Conservation (phyloP, 2,113 vertebrate species). For the Coregonus clupeaformis region DNA sequence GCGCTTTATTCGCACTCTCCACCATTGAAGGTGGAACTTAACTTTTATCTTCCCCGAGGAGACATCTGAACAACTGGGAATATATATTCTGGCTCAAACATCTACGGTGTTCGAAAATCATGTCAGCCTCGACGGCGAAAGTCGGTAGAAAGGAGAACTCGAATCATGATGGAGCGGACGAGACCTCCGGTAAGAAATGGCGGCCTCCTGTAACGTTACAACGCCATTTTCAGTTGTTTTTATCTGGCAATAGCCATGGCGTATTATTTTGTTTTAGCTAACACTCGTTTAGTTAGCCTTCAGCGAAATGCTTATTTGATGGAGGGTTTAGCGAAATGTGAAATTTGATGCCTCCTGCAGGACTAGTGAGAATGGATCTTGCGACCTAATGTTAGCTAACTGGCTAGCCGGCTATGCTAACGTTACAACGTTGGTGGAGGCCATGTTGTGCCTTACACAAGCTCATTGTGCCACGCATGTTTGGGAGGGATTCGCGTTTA, state of each 20-base stretch:
- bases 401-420: background rate
- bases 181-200: constrained; percentile 91
- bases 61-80: constrained; percentile 22
- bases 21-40: constrained; percentile 29
- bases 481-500: background rate
- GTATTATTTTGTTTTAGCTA: background rate
- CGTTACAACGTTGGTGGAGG: constrained; percentile 28
- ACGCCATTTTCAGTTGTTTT: constrained; percentile 67
- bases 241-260: background rate
- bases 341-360: constrained; percentile 12
- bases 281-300: background rate
- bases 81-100: constrained; percentile 24
- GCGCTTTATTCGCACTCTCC: constrained; percentile 47
- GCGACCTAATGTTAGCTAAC: constrained; percentile 12
- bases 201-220: constrained; percentile 65
- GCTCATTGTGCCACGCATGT: constrained; percentile 57
- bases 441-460: constrained; percentile 50
- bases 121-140: constrained; percentile 86
- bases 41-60: constrained; percentile 39
- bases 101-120: constrained; percentile 54
- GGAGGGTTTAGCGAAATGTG: constrained; percentile 9
- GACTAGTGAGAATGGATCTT: background rate
- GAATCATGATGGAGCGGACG: constrained; percentile 95
- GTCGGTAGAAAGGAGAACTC: constrained; percentile 91
- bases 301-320: background rate